Evolutionary conservation across 1,140 invertebrate genomes (phyloP), one percentile per base, ranked within the genome.

Genomic region (Hermetia illucens): DNA sequence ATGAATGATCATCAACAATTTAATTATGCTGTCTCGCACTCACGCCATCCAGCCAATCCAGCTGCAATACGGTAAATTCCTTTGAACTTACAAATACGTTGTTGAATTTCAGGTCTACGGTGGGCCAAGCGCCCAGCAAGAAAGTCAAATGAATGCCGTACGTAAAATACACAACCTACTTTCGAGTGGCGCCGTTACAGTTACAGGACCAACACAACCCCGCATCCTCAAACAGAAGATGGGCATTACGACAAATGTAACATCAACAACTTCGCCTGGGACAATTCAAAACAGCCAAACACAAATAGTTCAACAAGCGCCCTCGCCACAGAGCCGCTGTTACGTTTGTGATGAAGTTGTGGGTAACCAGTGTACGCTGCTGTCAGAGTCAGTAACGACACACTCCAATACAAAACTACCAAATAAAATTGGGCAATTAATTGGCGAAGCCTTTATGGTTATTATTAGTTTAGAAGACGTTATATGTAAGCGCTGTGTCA

Each of bases 81-180:
- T 27, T 8, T 27, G 24, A 9, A 27, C 8, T 27, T 27, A 27
- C 8, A 27, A 13, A 27, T 13, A 9, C 24, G 8, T 32, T 32
- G 22, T 32, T 36, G 22, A 2, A n/a, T 41, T 38, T 12, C 34
- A 38, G 40, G 35, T 41, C 13, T 31, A 38, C 16, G 29, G 29
- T 12, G 31, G 27, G 16, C 37, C 21, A 16, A 15, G 21, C 5
- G 30, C 5, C 13, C 13, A 4, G 24, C 34, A 41, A 12, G 34
- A 36, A 15, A 36, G 21, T 12, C 34, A 41, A 34, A 42, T 42
- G 36, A 36, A 41, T 44, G 47, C 55, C 27, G 58, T 55, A 33
- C 52, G 54, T 41, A 61, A 61, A 50, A 58, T 61, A 37, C 58
- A 58, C 43, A 61, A 60, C 50, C 48, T 61, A 45, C 48, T 59